phyloP scores from a whole-genome alignment of 2,888 invertebrate species.

The Frankliniella intonsa region DNA sequence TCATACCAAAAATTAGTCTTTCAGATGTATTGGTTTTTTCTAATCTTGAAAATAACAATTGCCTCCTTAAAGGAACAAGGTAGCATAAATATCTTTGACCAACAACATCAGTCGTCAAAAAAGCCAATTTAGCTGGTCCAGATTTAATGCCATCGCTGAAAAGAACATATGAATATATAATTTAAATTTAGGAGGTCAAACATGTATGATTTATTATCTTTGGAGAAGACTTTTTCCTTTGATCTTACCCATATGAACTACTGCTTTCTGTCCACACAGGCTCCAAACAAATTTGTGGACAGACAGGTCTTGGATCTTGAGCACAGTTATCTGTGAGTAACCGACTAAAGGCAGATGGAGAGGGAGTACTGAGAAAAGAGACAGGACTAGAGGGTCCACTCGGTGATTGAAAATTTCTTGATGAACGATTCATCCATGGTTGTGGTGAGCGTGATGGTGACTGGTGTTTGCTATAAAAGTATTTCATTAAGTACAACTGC shows the following conservation, averaged over 20 bases:
- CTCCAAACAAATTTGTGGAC: conserved; percentile 83
- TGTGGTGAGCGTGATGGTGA: conserved; percentile 47
- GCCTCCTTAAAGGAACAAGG: conserved; percentile 58
- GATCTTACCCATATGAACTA: conserved; percentile 44
- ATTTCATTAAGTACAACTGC: background rate
- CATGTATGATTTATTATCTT: too few relatives aligned
- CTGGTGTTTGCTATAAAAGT: conserved; percentile 49
- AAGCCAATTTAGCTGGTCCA: conserved; percentile 67
- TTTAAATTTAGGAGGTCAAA: conserved; percentile 28
- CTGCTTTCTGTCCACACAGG: conserved; percentile 80
- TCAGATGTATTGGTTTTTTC: conserved; percentile 58
- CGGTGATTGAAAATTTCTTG: conserved; percentile 36
- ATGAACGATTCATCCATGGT: conserved; percentile 42
- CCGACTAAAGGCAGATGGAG: background rate
- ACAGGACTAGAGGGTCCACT: background rate
- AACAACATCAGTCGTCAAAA: conserved; percentile 78
- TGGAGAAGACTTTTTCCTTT: too few relatives aligned
- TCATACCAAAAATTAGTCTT: conserved; percentile 68
- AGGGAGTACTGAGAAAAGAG: background rate
- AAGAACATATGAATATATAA: conserved; percentile 34
- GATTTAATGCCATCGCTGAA: conserved; percentile 46
- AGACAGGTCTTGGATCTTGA: conserved; percentile 61
- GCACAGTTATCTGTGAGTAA: background rate
- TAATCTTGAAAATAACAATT: conserved; percentile 63
- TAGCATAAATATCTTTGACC: conserved; percentile 83